These are phyloP conservation scores for Mamestra brassicae DNA, from an alignment of 2,888 invertebrate genomes.

Conservation along the genomic window DNA sequence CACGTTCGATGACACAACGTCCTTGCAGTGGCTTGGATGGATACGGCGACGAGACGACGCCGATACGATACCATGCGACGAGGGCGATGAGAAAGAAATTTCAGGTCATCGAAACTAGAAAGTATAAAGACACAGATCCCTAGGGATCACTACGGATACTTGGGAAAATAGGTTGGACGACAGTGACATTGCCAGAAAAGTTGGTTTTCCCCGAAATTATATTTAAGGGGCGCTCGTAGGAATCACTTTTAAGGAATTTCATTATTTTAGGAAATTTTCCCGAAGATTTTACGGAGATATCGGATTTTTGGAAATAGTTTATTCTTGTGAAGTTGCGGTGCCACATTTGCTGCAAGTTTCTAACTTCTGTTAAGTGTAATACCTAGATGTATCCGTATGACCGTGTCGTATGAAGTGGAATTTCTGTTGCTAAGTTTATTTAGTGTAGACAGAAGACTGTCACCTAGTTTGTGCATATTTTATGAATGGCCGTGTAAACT, in stretches of 20 bases:
- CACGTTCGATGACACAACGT: constrained; percentile 59
- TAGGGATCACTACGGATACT: not conserved
- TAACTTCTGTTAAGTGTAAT: too few species aligned
- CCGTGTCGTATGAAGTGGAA: not conserved
- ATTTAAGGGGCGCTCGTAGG: not conserved
- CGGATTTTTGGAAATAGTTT: not conserved
- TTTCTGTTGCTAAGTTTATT: constrained; percentile 25
- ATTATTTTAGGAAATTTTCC: too few species aligned
- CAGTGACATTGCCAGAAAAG: not conserved
- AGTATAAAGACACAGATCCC: not conserved
- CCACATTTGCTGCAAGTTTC: not conserved
- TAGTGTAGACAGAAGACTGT: constrained; percentile 1
- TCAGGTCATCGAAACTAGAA: not conserved
- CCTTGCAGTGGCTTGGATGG: constrained; percentile 60
- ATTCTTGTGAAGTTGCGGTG: not conserved
- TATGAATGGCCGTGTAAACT: constrained; percentile 59
- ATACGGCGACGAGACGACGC: constrained; percentile 38
- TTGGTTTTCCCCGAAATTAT: not conserved
- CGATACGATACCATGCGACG: constrained; percentile 5
- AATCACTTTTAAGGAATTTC: too few species aligned
- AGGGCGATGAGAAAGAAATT: not conserved
- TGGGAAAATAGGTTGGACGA: not conserved
- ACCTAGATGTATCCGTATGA: not conserved
- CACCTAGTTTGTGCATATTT: constrained; percentile 45
- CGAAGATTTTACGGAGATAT: too few species aligned